Evolutionary conservation across 2,797 vertebrate species (phyloP), one percentile per base, ranked within the genome.

Genomic region (Xenentodon cancila): DNA sequence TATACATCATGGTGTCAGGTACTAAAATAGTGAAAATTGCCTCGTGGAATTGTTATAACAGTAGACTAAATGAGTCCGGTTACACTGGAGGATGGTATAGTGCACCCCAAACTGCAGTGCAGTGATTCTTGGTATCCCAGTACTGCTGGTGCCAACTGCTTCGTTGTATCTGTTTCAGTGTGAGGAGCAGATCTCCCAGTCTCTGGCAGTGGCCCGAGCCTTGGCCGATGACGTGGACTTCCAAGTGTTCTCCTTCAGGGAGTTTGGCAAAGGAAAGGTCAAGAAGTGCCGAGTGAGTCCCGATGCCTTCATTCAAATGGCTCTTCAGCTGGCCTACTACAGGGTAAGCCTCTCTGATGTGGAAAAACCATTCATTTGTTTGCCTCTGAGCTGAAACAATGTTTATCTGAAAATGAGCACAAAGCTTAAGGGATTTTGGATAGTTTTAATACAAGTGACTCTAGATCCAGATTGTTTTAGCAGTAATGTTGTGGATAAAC

Each of bases 211-310:
- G 64, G 96, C 96, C 18, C 88, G 90, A 82, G 85, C 82, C 1
- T 81, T 97, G 73, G 94, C 96, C 0, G 90, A 90, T 0, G 94
- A 96, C 3, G 68, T 96, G 0, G 94, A 96, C 80, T 94, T 96
- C 73, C 93, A 96, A 0, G 87, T 95, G 55, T 91, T 96, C 18
- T 87, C 93, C 49, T 96, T 96, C 73, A 89, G 86, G 73, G 91
- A 93, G 32, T 97, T 97, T 5, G 96, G 96, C 60, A 97, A 96
- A 87, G 93, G 93, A 32, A 93, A 85, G 73, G 92, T 97, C 79
- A 96, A 93, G 82, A 94, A 87, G 76, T 95, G 93, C 50, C 89
- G 80, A 58, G 91, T 95, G 69, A 95, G 95, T 37, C 95, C 96
- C 4, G 95, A 97, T 58, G 91, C 93, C 80, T 96, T 96, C 85